Evolutionary conservation across 2,113 vertebrate species (phyloP), one percentile per base, ranked within the genome.

Genomic region (Rhabdornis inornatus): DNA sequence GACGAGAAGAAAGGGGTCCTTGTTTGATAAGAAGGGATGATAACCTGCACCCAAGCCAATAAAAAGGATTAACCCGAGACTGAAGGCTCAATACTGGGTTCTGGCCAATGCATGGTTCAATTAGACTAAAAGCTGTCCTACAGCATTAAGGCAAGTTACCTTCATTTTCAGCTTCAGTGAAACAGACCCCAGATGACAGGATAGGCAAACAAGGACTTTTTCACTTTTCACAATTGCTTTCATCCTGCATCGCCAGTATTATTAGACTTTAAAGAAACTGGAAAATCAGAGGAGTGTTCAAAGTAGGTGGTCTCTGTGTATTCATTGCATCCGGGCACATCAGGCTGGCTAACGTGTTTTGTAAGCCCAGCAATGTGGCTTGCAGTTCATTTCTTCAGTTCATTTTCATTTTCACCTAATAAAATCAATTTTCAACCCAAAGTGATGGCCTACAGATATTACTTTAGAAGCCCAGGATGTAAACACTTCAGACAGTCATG

Each of bases 341-440:
- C 71, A 59, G 74, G 83, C 92, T 56, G 94, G 80, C 25, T 47
- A 94, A 83, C 50, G 31, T 74, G 35, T 61, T 95, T 89, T 92
- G 80, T 79, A 91, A 92, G 84, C 9, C 6, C 90, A n/a, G 85
- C 91, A 95, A 76, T 89, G 61, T 84, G 59, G 50, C 45, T 96
- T 31, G 44, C 91, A 96, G 92, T 96, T 96, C 82, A 71, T 95
- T 96, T 97, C 96, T 96, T 92, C 92, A 90, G 86, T 85, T 95
- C 89, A 79, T 91, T 97, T 97, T 96, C 90, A 78, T 96, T 95
- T 96, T 94, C 87, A 95, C 96, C 91, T 96, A 96, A 96, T 96
- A 97, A 97, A 98, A 97, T 97, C 90, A 92, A 94, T 92, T 95
- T 96, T 96, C 89, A 96, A 94, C 66, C 91, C 78, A 56, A 95